Conservation (phyloP, 2,113 vertebrate genomes). For the Amphilophus citrinellus region DNA sequence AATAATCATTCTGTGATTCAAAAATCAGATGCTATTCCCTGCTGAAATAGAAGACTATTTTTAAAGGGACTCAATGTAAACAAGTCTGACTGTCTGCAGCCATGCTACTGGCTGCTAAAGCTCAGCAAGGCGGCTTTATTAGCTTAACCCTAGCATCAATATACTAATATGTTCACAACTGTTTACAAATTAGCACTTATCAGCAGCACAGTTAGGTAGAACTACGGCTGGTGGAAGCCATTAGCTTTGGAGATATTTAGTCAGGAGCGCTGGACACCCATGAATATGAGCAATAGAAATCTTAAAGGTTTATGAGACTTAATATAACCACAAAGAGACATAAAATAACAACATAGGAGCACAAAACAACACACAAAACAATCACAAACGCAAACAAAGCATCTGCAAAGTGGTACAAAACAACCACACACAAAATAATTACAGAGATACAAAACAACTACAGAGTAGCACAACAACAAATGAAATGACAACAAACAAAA, state of each 20-base stretch:
- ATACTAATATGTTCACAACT: not conserved
- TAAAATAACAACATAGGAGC: not conserved
- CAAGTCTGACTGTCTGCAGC: conserved; percentile 1
- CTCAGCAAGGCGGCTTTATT: not conserved
- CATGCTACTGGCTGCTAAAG: not conserved
- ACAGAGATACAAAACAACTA: not conserved
- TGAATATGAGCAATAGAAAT: not conserved
- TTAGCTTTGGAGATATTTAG: not conserved
- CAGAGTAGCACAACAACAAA: not conserved
- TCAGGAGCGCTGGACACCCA: not conserved
- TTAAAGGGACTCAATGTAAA: not conserved
- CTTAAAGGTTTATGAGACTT: not conserved
- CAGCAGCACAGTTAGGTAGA: not conserved
- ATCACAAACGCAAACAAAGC: not conserved
- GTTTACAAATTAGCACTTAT: not conserved
- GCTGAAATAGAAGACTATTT: not conserved
- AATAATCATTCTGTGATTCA: not conserved
- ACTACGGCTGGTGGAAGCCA: not conserved
- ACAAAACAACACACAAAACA: not conserved
- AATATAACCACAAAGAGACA: not conserved
- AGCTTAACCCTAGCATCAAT: not conserved
- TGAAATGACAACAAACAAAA: not conserved
- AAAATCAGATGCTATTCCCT: not conserved
- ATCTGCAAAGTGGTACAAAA: not conserved
- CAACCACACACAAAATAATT: not conserved